Conservation (phyloP, 1,140 invertebrate species). For the Leptonema lineaticorne region DNA sequence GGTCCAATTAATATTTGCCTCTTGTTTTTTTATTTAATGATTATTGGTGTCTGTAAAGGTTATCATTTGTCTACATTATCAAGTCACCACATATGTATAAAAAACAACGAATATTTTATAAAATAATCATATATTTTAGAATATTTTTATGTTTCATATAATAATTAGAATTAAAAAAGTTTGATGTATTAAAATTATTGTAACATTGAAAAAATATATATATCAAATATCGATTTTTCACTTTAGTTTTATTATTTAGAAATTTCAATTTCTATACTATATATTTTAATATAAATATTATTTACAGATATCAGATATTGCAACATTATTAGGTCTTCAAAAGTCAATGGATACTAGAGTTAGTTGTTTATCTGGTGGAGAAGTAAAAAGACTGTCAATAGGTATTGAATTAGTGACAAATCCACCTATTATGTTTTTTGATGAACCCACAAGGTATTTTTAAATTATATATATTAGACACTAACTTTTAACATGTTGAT, state of each 20-base stretch:
- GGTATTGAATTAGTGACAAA: conserved; percentile 82
- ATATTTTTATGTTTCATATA: too few relatives aligned
- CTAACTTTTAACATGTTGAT: background rate
- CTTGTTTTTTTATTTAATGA: too few relatives aligned
- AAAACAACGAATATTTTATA: too few relatives aligned
- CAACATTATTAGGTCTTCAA: conserved; percentile 59
- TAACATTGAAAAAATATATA: background rate
- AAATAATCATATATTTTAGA: too few relatives aligned
- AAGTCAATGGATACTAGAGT: conserved; percentile 67
- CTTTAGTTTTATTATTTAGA: too few relatives aligned
- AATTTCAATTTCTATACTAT: background rate
- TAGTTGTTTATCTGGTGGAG: conserved; percentile 74
- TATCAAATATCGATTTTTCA: background rate
- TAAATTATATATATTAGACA: background rate
- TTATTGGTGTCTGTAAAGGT: too few relatives aligned
- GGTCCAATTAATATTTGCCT: too few relatives aligned
- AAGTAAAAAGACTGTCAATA: conserved; percentile 82
- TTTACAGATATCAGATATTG: conserved; percentile 59
- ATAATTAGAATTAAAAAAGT: too few relatives aligned
- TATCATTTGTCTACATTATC: too few relatives aligned
- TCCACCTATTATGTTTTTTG: conserved; percentile 69
- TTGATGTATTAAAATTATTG: background rate
- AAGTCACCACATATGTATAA: too few relatives aligned
- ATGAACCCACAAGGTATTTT: conserved; percentile 66
- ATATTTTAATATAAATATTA: background rate